phyloP scores from a whole-genome alignment of 2,797 vertebrate genomes.

The Rhynchonycteris naso region DNA sequence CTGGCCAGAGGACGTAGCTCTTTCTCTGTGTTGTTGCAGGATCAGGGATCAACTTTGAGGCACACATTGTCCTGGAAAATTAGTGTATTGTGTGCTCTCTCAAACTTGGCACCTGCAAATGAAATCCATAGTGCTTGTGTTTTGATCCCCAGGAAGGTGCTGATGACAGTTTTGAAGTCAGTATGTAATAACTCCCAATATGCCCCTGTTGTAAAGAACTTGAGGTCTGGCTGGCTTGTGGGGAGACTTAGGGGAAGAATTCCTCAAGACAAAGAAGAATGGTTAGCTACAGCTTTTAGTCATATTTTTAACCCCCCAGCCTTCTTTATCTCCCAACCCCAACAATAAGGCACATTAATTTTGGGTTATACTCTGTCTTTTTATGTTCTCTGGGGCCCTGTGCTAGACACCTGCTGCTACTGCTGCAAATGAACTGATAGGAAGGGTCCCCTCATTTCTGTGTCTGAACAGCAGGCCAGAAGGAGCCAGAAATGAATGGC shows the following conservation, averaged over 20 bases:
- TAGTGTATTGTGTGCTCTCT: constrained; percentile 4
- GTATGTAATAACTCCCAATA: neutral
- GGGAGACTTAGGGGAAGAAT: constrained; percentile 31
- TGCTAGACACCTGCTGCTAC: neutral
- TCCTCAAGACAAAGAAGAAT: constrained; percentile 26
- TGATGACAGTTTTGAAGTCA: constrained; percentile 18
- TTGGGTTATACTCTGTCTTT: neutral
- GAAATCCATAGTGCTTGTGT: neutral
- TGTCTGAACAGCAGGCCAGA: neutral
- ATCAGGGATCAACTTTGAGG: constrained; percentile 30
- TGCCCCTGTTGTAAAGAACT: neutral
- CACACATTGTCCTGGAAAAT: constrained; percentile 25
- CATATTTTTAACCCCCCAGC: neutral
- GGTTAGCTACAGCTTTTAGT: neutral
- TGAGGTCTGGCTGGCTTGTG: neutral
- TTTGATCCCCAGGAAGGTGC: neutral
- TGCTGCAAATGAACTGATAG: neutral
- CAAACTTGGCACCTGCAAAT: neutral
- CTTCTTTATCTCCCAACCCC: neutral
- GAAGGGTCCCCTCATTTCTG: neutral
- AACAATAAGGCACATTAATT: neutral
- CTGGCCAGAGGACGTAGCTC: neutral
- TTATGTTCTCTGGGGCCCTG: constrained; percentile 25
- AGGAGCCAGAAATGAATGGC: constrained; percentile 58
- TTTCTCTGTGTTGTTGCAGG: neutral